A percentile compares a stretch with the other conserved stretches of the same genome.
phyloP scores from a whole-genome alignment of 2,113 vertebrate genomes.

The Amblyopsis rosae region DNA sequence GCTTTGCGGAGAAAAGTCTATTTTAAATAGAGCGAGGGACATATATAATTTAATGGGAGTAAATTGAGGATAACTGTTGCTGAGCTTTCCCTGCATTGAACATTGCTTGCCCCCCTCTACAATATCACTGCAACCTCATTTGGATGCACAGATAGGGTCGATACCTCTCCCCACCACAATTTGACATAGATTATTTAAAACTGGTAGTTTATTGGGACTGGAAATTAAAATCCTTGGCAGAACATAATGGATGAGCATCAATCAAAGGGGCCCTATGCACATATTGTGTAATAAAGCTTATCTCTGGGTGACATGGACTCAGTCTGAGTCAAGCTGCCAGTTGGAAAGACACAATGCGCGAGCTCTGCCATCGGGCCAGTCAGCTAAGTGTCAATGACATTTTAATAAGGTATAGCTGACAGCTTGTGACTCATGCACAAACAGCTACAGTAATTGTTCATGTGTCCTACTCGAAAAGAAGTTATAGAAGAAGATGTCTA shows the following conservation, averaged over 20 bases:
- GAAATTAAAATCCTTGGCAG: slow-evolving; percentile 71
- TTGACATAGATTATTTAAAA: slow-evolving; percentile 79
- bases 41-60: slow-evolving; percentile 54
- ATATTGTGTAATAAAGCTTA: slow-evolving; percentile 78
- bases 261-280: slow-evolving; percentile 67
- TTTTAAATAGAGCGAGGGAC: slow-evolving; percentile 24
- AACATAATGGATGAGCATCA: slow-evolving; percentile 74
- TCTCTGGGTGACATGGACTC: slow-evolving; percentile 73
- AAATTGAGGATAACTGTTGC: slow-evolving; percentile 16
- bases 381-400: slow-evolving; percentile 74
- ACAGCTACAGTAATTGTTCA: slow-evolving; percentile 55
- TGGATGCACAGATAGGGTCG: slow-evolving; percentile 63
- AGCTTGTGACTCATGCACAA: slow-evolving; percentile 59
- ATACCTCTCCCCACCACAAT: slow-evolving; percentile 59
- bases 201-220: slow-evolving; percentile 61
- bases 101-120: slow-evolving; percentile 11
- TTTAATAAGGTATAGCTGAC: too few species aligned
- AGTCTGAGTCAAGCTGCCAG: slow-evolving; percentile 65
- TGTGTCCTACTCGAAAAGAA: slow-evolving; percentile 43
- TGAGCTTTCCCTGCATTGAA: slow-evolving; percentile 7
- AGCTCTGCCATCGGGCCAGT: slow-evolving; percentile 63
- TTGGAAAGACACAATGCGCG: slow-evolving; percentile 49
- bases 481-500: slow-evolving; percentile 22
- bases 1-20: slow-evolving; percentile 6
- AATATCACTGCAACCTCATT: slow-evolving; percentile 68